These are phyloP conservation scores for Calliopum simillimum DNA, from an alignment of 2,888 invertebrate genomes.

Conservation along the genomic window DNA sequence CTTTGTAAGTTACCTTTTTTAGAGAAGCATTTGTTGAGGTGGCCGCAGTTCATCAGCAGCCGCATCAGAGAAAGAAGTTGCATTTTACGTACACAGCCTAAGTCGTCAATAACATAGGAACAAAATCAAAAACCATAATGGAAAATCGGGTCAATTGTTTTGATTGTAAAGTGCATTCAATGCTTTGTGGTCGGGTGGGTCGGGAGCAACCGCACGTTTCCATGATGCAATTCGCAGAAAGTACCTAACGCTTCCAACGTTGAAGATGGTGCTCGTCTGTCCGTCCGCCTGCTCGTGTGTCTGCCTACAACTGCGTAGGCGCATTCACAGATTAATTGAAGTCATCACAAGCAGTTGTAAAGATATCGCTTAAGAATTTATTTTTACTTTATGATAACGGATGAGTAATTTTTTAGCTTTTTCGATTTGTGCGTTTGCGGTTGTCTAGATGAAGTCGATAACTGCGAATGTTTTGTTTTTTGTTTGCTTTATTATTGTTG, in stretches of 20 bases:
- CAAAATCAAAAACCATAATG: conserved; percentile 14
- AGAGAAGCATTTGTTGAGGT: conserved; percentile 42
- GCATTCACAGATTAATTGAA: conserved; percentile 42
- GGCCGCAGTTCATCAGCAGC: conserved; percentile 47
- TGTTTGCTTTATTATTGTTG: not conserved
- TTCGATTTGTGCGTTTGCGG: conserved; percentile 27
- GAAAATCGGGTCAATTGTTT: conserved; percentile 39
- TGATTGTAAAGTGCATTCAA: conserved; percentile 38
- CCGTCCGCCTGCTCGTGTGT: not conserved
- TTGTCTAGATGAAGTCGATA: not conserved
- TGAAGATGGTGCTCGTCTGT: not conserved
- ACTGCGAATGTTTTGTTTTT: conserved; percentile 2
- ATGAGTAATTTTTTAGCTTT: conserved; percentile 23
- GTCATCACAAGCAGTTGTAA: conserved; percentile 42
- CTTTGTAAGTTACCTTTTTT: conserved; percentile 59
- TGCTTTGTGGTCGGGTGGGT: conserved; percentile 18
- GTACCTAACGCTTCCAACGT: not conserved
- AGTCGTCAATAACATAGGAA: not conserved
- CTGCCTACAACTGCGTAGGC: conserved; percentile 33
- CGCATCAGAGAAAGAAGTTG: not conserved
- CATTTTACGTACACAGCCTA: not conserved
- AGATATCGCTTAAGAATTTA: conserved; percentile 37
- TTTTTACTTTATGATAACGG: conserved; percentile 28
- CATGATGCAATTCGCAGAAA: not conserved
- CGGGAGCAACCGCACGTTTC: conserved; percentile 1